Conservation (phyloP, 2,888 invertebrate genomes). For the Drosophila vallismaia region DNA sequence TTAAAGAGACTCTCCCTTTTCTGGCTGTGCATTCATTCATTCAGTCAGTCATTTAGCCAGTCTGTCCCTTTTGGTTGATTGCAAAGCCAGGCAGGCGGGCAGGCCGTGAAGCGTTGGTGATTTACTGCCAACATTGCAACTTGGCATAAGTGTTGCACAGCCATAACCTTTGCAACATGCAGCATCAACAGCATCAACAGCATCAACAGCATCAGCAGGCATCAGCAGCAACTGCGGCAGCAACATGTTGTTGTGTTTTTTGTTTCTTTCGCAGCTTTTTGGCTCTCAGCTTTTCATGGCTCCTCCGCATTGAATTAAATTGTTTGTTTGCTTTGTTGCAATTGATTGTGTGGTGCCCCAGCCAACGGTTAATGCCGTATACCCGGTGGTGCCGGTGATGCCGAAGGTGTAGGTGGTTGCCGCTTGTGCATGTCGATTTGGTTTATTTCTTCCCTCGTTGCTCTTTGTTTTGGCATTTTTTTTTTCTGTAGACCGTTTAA, state of each 20-base stretch:
- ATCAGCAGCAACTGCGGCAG: constrained; percentile 16
- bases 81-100: constrained; percentile 37
- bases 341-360: constrained; percentile 77
- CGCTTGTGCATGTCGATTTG: constrained; percentile 50
- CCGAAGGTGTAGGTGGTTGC: constrained; percentile 66
- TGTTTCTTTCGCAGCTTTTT: constrained; percentile 58
- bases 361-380: constrained; percentile 74
- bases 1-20: neutral
- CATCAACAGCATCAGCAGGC: constrained; percentile 25
- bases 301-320: constrained; percentile 82
- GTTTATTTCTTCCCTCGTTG: constrained; percentile 22
- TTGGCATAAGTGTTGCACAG: constrained; percentile 82
- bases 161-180: constrained; percentile 81
- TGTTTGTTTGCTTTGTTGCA: constrained; percentile 82
- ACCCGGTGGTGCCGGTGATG: constrained; percentile 4
- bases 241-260: constrained; percentile 61
- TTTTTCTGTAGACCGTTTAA: constrained; percentile 43
- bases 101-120: constrained; percentile 65
- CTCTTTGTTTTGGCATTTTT: constrained; percentile 6
- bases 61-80: constrained; percentile 46
- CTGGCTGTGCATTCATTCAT: constrained; percentile 25
- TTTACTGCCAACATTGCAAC: constrained; percentile 81
- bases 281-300: constrained; percentile 51
- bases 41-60: constrained; percentile 42
- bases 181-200: constrained; percentile 33